Evolutionary conservation across 1,140 invertebrate genomes (phyloP), one percentile per base, ranked within the genome.

Genomic region (Drosophila eugracilis): DNA sequence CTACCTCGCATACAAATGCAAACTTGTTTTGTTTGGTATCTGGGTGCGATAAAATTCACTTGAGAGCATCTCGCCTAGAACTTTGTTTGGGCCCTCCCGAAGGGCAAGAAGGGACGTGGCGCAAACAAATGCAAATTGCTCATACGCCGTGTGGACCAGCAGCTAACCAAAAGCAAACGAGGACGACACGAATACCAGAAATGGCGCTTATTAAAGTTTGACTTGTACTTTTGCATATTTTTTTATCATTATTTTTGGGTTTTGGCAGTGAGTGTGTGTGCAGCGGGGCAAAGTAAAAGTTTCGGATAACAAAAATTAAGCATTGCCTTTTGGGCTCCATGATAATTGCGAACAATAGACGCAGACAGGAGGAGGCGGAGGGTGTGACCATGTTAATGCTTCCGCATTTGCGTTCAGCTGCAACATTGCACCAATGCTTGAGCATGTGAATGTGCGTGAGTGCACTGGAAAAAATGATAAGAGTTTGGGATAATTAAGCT

Each of bases 261-360:
- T 41, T 12, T 12, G 2, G 15, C 4, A 5, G 22, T 47, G 36
- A 44, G 73, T 30, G 54, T 44, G 52, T 36, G 48, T 44, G 44
- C 60, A 74, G 30, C 45, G 53, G 58, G 39, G 48, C 53, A 77
- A 77, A 86, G 76, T 76, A 86, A 67, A 69, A 67, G 45, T 84
- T 71, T 67, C 32, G 69, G 50, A 74, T 67, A 88, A 77, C 83
- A 81, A 88, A 86, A 81, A 86, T 81, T 88, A 88, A 88, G 79
- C 83, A 72, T 78, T 88, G 73, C 63, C 72, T 66, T 84, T 81
- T 88, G 78, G 52, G 59, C 52, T 57, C 59, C 73, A 62, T 77
- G 81, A 86, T 86, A 86, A 86, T 86, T 88, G 81, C 47, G 47
- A 88, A 88, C 81, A 86, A 86, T 86, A 88, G 83, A 81, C 45